Conservation (phyloP, 2,113 vertebrate genomes). For the Phocoena phocoena region DNA sequence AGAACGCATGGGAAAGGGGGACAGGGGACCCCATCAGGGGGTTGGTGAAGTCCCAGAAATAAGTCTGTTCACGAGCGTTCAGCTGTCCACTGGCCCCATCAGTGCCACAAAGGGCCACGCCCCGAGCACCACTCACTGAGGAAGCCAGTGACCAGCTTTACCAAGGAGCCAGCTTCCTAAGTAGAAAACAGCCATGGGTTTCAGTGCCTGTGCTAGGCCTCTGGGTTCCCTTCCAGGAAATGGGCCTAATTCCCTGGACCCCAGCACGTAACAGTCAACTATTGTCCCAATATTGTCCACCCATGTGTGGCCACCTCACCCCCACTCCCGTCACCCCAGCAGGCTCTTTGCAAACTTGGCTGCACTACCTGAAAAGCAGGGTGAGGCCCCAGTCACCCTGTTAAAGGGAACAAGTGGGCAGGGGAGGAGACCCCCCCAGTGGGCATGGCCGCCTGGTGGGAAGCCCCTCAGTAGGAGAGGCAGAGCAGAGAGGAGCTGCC, state of each 20-base stretch:
- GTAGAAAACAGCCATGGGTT: background rate
- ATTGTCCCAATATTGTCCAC: background rate
- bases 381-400: background rate
- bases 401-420: background rate
- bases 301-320: background rate
- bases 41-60: background rate
- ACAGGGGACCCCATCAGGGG: background rate
- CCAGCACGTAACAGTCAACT: background rate
- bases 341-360: background rate
- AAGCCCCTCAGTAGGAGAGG: background rate
- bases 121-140: background rate
- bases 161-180: background rate
- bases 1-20: too few relatives aligned
- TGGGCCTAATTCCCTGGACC: background rate
- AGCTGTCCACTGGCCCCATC: background rate
- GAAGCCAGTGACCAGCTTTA: background rate
- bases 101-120: conserved; percentile 35
- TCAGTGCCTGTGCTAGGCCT: background rate
- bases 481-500: background rate
- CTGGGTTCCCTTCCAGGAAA: background rate
- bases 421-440: background rate
- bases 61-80: background rate
- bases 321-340: background rate
- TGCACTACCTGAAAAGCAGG: background rate
- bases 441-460: background rate